Evolutionary conservation across 2,888 invertebrate species (phyloP).

Genomic region (Drosophila pegasa): DNA sequence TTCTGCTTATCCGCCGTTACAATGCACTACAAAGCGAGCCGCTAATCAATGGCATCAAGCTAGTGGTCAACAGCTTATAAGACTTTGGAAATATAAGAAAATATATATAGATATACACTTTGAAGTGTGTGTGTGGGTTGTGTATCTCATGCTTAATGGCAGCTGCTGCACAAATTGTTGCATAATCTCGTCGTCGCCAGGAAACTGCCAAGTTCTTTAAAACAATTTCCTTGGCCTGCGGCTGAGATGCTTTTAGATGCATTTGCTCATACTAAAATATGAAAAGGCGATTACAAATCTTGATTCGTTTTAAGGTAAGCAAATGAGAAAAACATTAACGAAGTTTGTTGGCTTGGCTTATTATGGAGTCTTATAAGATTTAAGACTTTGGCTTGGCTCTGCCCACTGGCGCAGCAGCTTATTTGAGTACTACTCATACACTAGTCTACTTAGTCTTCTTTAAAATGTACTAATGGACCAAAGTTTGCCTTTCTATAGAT

Average conservation of each 20-base stretch:
- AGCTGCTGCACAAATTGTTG: constrained; percentile 6
- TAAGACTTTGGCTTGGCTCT: neutral
- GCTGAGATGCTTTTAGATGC: neutral
- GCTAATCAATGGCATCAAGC: constrained; percentile 58
- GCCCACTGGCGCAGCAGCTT: neutral
- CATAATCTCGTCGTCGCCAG: constrained; percentile 1
- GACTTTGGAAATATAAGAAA: constrained; percentile 23
- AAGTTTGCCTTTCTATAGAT: neutral
- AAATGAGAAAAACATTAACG: too few species aligned
- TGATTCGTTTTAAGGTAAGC: neutral
- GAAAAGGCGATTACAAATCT: neutral
- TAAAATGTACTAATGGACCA: neutral
- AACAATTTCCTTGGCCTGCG: neutral
- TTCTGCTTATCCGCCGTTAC: constrained; percentile 43
- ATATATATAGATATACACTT: neutral
- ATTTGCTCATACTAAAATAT: neutral
- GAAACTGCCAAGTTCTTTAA: neutral
- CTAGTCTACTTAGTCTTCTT: too few species aligned
- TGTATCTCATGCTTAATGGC: neutral
- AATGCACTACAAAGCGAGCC: constrained; percentile 61
- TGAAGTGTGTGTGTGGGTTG: neutral
- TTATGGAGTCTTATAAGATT: neutral
- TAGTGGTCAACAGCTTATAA: constrained; percentile 30
- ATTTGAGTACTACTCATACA: too few species aligned
- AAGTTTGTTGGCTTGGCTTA: neutral